These are phyloP conservation scores for Campylorhamphus procurvoides DNA, from an alignment of 2,113 vertebrate genomes.

Conservation along the genomic window DNA sequence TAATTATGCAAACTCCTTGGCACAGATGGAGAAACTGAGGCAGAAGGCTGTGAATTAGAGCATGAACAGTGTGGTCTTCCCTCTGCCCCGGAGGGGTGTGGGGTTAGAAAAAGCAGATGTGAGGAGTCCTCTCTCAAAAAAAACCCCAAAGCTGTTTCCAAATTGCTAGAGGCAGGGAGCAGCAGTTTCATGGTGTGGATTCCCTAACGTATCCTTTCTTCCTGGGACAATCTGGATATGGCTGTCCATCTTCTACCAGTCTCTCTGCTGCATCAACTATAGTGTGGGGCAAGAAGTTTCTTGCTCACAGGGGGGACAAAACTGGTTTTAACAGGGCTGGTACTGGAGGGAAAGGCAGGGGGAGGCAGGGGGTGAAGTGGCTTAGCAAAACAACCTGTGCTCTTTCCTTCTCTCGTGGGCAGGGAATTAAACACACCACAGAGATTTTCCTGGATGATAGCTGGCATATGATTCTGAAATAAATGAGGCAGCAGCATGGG, in stretches of 20 bases:
- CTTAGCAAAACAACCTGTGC: background rate
- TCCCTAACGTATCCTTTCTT: background rate
- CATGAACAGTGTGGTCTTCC: background rate
- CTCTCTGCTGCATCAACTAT: background rate
- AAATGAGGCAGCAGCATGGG: background rate
- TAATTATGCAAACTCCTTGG: background rate
- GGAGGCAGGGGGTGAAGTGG: background rate
- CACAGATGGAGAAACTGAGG: background rate
- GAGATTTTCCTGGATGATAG: background rate
- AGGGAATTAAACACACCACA: background rate
- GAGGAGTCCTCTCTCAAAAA: background rate
- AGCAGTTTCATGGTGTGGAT: background rate
- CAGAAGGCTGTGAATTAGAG: background rate
- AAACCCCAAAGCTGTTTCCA: background rate
- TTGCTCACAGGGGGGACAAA: background rate
- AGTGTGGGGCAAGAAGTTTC: background rate
- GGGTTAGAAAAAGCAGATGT: background rate
- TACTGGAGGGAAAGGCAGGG: background rate
- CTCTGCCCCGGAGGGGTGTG: background rate
- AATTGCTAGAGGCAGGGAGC: background rate
- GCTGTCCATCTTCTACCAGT: background rate
- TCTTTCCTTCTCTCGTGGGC: background rate
- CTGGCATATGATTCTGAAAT: background rate
- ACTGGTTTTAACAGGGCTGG: background rate
- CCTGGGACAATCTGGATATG: background rate